Base-by-base conservation (phyloP, 2,797 vertebrate species). In the Thaleichthys pacificus region DNA sequence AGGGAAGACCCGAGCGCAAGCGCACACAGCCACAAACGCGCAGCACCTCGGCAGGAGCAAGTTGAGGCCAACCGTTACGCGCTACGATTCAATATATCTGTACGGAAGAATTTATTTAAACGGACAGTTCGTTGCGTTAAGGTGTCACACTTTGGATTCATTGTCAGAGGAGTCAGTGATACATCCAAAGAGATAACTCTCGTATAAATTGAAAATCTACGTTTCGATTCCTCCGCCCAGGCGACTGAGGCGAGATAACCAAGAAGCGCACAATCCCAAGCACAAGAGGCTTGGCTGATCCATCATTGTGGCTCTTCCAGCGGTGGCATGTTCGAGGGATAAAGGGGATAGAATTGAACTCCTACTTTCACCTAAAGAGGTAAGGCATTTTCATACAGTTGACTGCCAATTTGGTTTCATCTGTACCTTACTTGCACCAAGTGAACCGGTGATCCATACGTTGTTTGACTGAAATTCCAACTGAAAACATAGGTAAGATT, bases 351-450 rank as follows among this genome's bases (percentile, higher is more conserved):
- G 83, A 67, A 61, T 82, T 91, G 90, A 92, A 89, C 86, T 91
- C 90, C 90, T 90, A 81, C 89, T 89, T 88, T 89, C 86, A 83
- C 87, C 84, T 79, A 87, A 91, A 91, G 88, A 92, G 92, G 92
- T 93, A 86, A 8, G 9, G 42, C 17, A 51, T 24, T 26, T 38
- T 38, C 35, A 35, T 35, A 38, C 21, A 54, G 49, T 19, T 5
- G 14, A 30, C 49, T 56, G 19, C 3, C 15, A 5, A 11, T 17
- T 17, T n/a, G 1, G 4, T 56, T 17, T n/a, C 3, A 8, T 7
- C 17, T 56, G 19, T 56, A 56, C 51, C 15, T 47, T n/a, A 56
- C 51, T 5, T n/a, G 51, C 51, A 56, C 17, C 51, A 56, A 17
- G 51, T n/a, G 51, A 56, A 56, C 51, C 6, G 51, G 2, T 47